phyloP scores from a whole-genome alignment of 2,888 invertebrate genomes.

The Trisateles emortualis region DNA sequence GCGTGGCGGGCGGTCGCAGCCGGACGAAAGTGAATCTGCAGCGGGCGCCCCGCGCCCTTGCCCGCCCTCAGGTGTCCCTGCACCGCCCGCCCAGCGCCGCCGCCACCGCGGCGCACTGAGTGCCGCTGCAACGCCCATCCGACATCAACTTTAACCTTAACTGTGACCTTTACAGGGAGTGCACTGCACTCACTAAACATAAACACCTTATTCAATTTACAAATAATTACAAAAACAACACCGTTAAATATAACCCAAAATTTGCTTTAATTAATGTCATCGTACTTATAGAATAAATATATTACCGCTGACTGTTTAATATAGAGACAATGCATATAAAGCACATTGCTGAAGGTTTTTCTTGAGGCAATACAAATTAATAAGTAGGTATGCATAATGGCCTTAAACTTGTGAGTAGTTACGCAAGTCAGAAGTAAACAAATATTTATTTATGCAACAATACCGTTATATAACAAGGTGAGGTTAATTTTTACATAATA shows the following conservation, averaged over 20 bases:
- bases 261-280: background rate
- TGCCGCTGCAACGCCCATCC: slow-evolving; percentile 73
- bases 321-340: background rate
- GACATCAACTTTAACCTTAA: slow-evolving; percentile 84
- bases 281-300: background rate
- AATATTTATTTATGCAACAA: slow-evolving; percentile 29
- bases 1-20: slow-evolving; percentile 80
- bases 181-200: slow-evolving; percentile 70
- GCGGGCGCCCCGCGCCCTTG: slow-evolving; percentile 67
- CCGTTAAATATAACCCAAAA: background rate
- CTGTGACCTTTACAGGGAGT: slow-evolving; percentile 80
- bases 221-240: slow-evolving; percentile 19
- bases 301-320: background rate
- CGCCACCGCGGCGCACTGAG: slow-evolving; percentile 60
- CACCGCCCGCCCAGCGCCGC: slow-evolving; percentile 68
- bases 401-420: slow-evolving; percentile 43
- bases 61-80: slow-evolving; percentile 66
- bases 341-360: slow-evolving; percentile 11
- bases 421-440: slow-evolving; percentile 25
- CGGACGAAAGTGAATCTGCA: slow-evolving; percentile 87
- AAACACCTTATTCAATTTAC: slow-evolving; percentile 43
- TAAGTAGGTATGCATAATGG: slow-evolving; percentile 26
- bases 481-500: background rate
- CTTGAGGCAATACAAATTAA: slow-evolving; percentile 19
- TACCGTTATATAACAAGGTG: background rate